Evolutionary conservation across 2,113 vertebrate species (phyloP).

Genomic region (Peromyscus maniculatus): DNA sequence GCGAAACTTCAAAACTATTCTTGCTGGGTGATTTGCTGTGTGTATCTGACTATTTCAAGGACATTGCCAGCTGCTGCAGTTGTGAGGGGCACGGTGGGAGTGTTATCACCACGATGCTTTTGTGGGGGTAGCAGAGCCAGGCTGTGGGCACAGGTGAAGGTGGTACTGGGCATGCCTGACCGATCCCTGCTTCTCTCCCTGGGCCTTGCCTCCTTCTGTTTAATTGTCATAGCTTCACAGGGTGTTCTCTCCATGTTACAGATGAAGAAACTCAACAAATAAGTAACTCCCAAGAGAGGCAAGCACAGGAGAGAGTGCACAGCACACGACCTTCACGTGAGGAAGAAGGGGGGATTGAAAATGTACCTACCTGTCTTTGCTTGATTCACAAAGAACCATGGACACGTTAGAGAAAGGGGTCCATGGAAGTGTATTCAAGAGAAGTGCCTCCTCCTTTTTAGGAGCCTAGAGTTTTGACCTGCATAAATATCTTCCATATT

Average conservation of each 20-base stretch:
- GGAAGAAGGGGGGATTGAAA: not conserved
- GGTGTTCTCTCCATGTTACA: not conserved
- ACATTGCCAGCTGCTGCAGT: not conserved
- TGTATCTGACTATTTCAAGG: not conserved
- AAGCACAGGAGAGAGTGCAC: not conserved
- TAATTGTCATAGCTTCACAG: not conserved
- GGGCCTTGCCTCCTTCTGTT: not conserved
- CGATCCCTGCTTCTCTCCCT: not conserved
- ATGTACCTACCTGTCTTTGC: not conserved
- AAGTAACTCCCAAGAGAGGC: not conserved
- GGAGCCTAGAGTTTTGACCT: constrained; percentile 2
- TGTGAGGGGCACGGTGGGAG: not conserved
- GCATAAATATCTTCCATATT: not conserved
- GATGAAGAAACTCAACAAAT: not conserved
- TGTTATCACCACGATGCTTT: not conserved
- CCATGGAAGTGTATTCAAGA: not conserved
- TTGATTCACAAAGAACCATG: constrained; percentile 8
- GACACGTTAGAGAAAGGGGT: not conserved
- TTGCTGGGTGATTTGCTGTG: not conserved
- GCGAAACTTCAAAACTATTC: not conserved
- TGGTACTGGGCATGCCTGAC: not conserved
- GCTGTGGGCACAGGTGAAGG: not conserved
- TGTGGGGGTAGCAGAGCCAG: not conserved
- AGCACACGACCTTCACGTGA: not conserved
- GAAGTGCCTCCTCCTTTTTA: not conserved